Percentiles rank a stretch among this genome's conserved stretches.
Evolutionary conservation across 2,888 invertebrate species (phyloP).

Genomic region (Drosophila neoperkinsi): DNA sequence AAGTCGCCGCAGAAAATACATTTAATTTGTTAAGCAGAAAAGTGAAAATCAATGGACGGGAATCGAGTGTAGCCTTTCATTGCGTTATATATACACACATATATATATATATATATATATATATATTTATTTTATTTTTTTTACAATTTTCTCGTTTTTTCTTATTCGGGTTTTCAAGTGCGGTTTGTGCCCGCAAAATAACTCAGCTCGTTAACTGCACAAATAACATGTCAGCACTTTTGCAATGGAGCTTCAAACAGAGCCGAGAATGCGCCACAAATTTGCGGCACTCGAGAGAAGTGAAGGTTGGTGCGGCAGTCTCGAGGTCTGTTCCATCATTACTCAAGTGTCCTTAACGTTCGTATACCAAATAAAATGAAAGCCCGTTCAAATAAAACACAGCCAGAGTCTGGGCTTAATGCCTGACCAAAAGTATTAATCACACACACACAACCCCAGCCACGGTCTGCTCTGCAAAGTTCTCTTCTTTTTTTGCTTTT

Average conservation of each 20-base stretch:
- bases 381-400: slow-evolving; percentile 71
- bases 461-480: slow-evolving; percentile 74
- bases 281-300: slow-evolving; percentile 50
- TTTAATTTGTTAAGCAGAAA: slow-evolving; percentile 58
- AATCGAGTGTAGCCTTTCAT: slow-evolving; percentile 30
- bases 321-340: slow-evolving; percentile 75
- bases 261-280: slow-evolving; percentile 64
- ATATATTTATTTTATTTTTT: slow-evolving; percentile 14
- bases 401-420: slow-evolving; percentile 63
- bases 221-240: slow-evolving; percentile 81
- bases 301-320: not conserved
- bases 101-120: slow-evolving; percentile 7
- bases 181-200: slow-evolving; percentile 75
- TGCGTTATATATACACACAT: not conserved
- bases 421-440: slow-evolving; percentile 79
- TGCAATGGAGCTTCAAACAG: slow-evolving; percentile 59
- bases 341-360: slow-evolving; percentile 79
- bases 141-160: slow-evolving; percentile 28
- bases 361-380: slow-evolving; percentile 69
- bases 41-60: slow-evolving; percentile 59
- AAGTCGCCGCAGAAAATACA: slow-evolving; percentile 33
- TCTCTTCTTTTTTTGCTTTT: slow-evolving; percentile 21
- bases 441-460: slow-evolving; percentile 55
- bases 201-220: slow-evolving; percentile 81
- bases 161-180: slow-evolving; percentile 63